Evolutionary conservation across 2,797 vertebrate species (phyloP), one percentile per base, ranked within the genome.

Genomic region (Rhinatrema bivittatum): DNA sequence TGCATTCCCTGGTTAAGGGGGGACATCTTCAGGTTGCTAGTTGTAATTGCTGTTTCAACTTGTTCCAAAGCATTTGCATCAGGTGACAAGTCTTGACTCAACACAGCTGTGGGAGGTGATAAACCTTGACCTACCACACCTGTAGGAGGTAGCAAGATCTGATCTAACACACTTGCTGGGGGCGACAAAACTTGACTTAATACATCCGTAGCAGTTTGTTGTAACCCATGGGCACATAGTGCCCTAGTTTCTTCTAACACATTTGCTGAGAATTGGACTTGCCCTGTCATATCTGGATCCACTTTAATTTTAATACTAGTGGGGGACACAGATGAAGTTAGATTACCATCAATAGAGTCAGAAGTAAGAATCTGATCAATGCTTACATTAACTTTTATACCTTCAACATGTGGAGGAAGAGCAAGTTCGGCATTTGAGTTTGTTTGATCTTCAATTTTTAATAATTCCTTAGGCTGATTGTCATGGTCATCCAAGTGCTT

Each of bases 401-500:
- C 29, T 5, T 74, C 62, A n/a, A n/a, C n/a, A n/a, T n/a, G n/a
- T n/a, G n/a, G n/a, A n/a, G n/a, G n/a, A n/a, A n/a, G n/a, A 40
- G 53, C 50, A 32, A 44, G 45, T 43, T 70, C 56, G 29, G 36
- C 42, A 22, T 48, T n/a, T 8, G 50, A 50, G 29, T 34, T 20
- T 29, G 36, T 31, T 5, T 73, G 73, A 34, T 56, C 61, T 46
- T 86, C 76, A 18, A 62, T 21, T 31, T 67, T 34, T 3, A 49
- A 29, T 18, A 13, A 47, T 27, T 78, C 62, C 35, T 73, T 77
- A 31, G 73, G 63, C 25, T 62, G 59, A 28, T 42, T 20, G 25
- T n/a, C 65, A 33, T 98, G 94, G 24, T 82, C 81, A 29, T 85
- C 82, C 42, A 74, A 39, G 10, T 98, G 95, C 39, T 89, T 75